Conservation (phyloP, 1,140 invertebrate species). For the Eulimnadia texana region DNA sequence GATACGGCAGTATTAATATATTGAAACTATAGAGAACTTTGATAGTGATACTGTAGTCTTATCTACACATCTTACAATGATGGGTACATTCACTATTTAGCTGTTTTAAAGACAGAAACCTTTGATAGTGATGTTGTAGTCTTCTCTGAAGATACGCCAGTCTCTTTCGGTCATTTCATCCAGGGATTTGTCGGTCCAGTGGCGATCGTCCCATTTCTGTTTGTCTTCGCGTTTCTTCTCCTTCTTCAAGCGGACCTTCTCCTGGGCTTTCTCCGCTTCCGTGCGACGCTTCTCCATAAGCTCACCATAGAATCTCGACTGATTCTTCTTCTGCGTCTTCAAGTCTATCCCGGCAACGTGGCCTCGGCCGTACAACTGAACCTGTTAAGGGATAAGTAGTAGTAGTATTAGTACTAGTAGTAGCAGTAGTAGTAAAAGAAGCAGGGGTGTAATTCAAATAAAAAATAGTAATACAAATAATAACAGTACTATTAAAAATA, state of each 20-base stretch:
- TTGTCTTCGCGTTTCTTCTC: constrained; percentile 93
- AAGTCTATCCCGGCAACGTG: constrained; percentile 97
- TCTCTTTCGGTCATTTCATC: constrained; percentile 98
- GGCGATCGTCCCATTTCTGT: constrained; percentile 95
- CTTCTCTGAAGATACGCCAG: constrained; percentile 99
- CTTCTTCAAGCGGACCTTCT: constrained; percentile 84
- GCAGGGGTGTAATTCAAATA: no score
- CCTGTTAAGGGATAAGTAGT: constrained; percentile 24
- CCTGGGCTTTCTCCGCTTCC: constrained; percentile 94
- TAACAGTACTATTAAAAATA: background rate
- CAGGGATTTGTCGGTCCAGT: constrained; percentile 91
- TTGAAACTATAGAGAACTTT: no score
- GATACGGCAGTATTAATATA: no score
- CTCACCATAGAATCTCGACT: constrained; percentile 96
- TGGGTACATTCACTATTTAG: no score
- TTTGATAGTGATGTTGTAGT: constrained; percentile 98
- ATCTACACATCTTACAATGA: no score
- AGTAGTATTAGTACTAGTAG: background rate
- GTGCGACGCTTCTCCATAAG: constrained; percentile 87
- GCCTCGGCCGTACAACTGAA: constrained; percentile 94
- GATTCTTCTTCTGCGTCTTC: constrained; percentile 90
- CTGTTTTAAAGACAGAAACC: no score
- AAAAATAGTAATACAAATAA: constrained; percentile 3
- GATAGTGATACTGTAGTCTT: no score
- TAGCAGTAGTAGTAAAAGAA: constrained; percentile 7